A percentile compares a stretch with the other conserved stretches of the same genome.
These are phyloP conservation scores for Pantelozetes paolii DNA, from an alignment of 2,888 invertebrate species.

Conservation along the genomic window DNA sequence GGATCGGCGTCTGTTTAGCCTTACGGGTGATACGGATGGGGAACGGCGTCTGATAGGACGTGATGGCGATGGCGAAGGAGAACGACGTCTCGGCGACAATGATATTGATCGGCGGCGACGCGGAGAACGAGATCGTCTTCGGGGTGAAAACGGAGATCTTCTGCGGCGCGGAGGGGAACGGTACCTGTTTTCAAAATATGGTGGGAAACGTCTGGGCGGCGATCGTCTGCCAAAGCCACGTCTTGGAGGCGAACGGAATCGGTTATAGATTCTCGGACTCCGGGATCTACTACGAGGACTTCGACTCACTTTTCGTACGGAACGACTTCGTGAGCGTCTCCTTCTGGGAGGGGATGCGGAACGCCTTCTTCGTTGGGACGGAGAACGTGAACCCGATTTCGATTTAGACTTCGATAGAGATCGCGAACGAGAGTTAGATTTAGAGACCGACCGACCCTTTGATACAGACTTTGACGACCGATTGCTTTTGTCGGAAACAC, in stretches of 20 bases:
- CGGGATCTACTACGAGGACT: slow-evolving; percentile 19
- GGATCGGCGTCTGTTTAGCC: not conserved
- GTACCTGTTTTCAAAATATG: not conserved
- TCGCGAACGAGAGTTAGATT: slow-evolving; percentile 26
- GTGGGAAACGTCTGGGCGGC: not conserved
- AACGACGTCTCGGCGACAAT: not conserved
- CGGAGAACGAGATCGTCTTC: slow-evolving; percentile 20
- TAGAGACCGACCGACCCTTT: not conserved
- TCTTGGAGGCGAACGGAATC: slow-evolving; percentile 45
- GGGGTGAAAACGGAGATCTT: slow-evolving; percentile 17
- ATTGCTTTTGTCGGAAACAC: slow-evolving; percentile 2
- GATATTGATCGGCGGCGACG: not conserved
- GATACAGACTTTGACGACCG: slow-evolving; percentile 6
- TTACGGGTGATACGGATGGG: not conserved
- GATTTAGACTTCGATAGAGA: not conserved
- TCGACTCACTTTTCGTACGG: not conserved
- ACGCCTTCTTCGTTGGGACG: not conserved
- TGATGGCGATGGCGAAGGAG: slow-evolving; percentile 14
- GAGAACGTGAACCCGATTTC: not conserved
- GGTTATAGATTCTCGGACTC: not conserved
- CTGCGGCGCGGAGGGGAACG: slow-evolving; percentile 28
- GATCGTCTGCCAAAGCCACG: not conserved
- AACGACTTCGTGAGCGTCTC: slow-evolving; percentile 10
- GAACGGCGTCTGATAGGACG: slow-evolving; percentile 10
- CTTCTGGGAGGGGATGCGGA: slow-evolving; percentile 21